phyloP scores from a whole-genome alignment of 1,140 invertebrate species.

The Bradysia coprophila region DNA sequence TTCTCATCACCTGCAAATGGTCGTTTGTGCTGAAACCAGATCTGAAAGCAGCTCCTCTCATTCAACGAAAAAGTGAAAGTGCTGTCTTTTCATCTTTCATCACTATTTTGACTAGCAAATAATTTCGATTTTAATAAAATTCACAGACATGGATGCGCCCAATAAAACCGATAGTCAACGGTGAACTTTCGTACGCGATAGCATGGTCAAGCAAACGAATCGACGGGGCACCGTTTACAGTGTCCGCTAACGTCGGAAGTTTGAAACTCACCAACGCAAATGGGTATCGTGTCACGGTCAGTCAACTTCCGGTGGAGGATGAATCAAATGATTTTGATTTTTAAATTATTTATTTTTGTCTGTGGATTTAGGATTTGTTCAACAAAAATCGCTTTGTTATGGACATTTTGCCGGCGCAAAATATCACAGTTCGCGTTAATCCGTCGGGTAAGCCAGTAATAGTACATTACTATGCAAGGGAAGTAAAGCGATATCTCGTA shows the following conservation, averaged over 20 bases:
- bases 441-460: background rate
- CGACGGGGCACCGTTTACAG: constrained; percentile 33
- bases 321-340: background rate
- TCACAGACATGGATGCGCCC: constrained; percentile 69
- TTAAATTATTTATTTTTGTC: background rate
- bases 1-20: too few species aligned
- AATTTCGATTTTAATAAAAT: too few species aligned
- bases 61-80: too few species aligned
- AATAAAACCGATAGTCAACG: constrained; percentile 51
- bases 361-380: background rate
- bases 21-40: too few species aligned
- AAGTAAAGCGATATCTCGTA: too few species aligned
- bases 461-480: too few species aligned
- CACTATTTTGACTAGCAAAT: too few species aligned
- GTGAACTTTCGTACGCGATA: constrained; percentile 70
- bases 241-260: constrained; percentile 29
- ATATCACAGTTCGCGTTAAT: background rate
- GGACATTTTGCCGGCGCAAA: background rate
- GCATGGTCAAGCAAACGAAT: constrained; percentile 69
- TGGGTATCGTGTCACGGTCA: constrained; percentile 28
- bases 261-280: constrained; percentile 24
- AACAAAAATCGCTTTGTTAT: background rate
- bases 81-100: too few species aligned
- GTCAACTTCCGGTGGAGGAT: background rate
- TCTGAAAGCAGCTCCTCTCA: too few species aligned